phyloP scores from a whole-genome alignment of 2,888 invertebrate genomes.

The Rhagium mordax region DNA sequence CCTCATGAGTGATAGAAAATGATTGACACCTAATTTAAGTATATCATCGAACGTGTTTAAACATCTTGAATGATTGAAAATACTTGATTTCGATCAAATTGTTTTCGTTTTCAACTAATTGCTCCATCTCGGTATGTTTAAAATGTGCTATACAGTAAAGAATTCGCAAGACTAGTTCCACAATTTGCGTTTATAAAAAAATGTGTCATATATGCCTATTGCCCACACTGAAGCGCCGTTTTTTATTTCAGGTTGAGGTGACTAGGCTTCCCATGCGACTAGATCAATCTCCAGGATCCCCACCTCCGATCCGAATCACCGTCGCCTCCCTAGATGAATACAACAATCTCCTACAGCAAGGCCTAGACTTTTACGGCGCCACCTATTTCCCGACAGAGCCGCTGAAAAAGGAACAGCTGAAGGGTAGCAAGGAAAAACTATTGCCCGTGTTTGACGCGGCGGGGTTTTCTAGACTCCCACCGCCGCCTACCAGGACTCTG shows the following conservation, averaged over 20 bases:
- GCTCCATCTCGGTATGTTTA: no score
- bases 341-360: conserved; percentile 85
- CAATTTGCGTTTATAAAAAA: no score
- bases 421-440: conserved; percentile 71
- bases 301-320: conserved; percentile 80
- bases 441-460: conserved; percentile 89
- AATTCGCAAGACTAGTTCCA: no score
- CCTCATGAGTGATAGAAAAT: no score
- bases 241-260: conserved; percentile 75
- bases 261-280: conserved; percentile 74
- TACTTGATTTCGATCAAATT: no score
- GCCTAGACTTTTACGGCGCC: conserved; percentile 89
- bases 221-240: background rate
- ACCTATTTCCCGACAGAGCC: conserved; percentile 90
- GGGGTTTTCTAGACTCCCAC: conserved; percentile 87
- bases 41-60: no score
- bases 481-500: conserved; percentile 82
- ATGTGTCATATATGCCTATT: no score
- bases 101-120: no score
- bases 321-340: conserved; percentile 84
- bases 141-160: no score
- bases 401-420: conserved; percentile 74
- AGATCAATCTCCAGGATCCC: conserved; percentile 75
- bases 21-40: no score
- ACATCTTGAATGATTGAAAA: no score